phyloP scores from a whole-genome alignment of 1,140 invertebrate genomes.

The Zaprionus capensis region DNA sequence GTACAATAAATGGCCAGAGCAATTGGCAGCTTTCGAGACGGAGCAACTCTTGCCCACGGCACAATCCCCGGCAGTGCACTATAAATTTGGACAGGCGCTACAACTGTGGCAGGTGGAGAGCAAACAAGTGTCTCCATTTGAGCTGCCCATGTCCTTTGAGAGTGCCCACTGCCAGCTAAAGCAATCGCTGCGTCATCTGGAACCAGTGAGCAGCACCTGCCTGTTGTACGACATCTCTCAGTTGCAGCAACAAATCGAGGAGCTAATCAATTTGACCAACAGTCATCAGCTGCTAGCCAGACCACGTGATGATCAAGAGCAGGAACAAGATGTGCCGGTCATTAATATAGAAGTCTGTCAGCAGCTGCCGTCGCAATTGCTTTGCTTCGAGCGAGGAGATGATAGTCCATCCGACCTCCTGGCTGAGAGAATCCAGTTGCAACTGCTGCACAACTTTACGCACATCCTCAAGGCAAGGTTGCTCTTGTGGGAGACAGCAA shows the following conservation, averaged over 20 bases:
- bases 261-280: slow-evolving; percentile 52
- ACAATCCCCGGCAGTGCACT: slow-evolving; percentile 12
- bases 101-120: slow-evolving; percentile 58
- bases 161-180: slow-evolving; percentile 57
- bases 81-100: slow-evolving; percentile 63
- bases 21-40: slow-evolving; percentile 32
- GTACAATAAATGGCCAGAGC: slow-evolving; percentile 61
- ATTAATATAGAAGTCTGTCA: slow-evolving; percentile 52
- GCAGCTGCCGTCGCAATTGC: not conserved
- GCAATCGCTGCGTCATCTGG: slow-evolving; percentile 60
- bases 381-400: slow-evolving; percentile 35
- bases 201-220: slow-evolving; percentile 51
- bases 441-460: slow-evolving; percentile 63
- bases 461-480: slow-evolving; percentile 48
- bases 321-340: not conserved
- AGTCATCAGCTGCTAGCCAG: slow-evolving; percentile 43
- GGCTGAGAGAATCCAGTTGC: slow-evolving; percentile 46
- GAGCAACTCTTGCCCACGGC: not conserved
- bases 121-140: slow-evolving; percentile 49
- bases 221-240: slow-evolving; percentile 33
- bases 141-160: slow-evolving; percentile 61
- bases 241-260: slow-evolving; percentile 45
- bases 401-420: slow-evolving; percentile 41
- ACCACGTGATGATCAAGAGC: slow-evolving; percentile 50
- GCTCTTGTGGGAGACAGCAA: slow-evolving; percentile 24